phyloP scores from a whole-genome alignment of 1,140 invertebrate species.

The Drosophila kanapiae region DNA sequence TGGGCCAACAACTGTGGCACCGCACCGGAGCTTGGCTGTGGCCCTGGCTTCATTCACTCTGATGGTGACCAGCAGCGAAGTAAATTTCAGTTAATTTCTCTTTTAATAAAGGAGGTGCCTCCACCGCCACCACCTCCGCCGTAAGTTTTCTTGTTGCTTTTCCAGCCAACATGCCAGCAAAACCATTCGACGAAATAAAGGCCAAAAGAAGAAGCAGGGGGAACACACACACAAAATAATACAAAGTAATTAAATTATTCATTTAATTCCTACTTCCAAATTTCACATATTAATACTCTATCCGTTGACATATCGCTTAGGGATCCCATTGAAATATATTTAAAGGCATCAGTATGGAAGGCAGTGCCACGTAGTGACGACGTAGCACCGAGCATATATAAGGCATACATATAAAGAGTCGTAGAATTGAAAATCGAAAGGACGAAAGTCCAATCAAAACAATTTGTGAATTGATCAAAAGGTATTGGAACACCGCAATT shows the following conservation, averaged over 20 bases:
- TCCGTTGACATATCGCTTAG: too few species aligned
- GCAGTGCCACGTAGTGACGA: too few species aligned
- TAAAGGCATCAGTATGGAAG: too few species aligned
- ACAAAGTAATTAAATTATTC: conserved; percentile 8
- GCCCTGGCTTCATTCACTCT: conserved; percentile 8
- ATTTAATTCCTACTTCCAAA: not conserved
- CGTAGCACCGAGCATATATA: too few species aligned
- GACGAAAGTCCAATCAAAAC: too few species aligned
- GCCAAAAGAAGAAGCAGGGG: not conserved
- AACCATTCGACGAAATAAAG: conserved; percentile 28
- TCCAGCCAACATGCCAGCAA: conserved; percentile 32
- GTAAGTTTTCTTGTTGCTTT: conserved; percentile 10
- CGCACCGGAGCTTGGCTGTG: conserved; percentile 29
- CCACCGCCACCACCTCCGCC: not conserved
- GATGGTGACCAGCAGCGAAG: conserved; percentile 51
- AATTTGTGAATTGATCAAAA: too few species aligned
- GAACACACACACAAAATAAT: conserved; percentile 3
- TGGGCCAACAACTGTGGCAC: conserved; percentile 71
- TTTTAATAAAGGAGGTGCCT: conserved; percentile 69
- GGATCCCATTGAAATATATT: too few species aligned
- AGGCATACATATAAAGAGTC: too few species aligned
- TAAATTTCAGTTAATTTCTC: conserved; percentile 80
- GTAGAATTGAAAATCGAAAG: too few species aligned
- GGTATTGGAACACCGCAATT: too few species aligned
- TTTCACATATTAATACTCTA: not conserved